A percentile compares a stretch with the other conserved stretches of the same genome.
Conservation (phyloP, 2,797 vertebrate species). For the Darevskia nairensis region DNA sequence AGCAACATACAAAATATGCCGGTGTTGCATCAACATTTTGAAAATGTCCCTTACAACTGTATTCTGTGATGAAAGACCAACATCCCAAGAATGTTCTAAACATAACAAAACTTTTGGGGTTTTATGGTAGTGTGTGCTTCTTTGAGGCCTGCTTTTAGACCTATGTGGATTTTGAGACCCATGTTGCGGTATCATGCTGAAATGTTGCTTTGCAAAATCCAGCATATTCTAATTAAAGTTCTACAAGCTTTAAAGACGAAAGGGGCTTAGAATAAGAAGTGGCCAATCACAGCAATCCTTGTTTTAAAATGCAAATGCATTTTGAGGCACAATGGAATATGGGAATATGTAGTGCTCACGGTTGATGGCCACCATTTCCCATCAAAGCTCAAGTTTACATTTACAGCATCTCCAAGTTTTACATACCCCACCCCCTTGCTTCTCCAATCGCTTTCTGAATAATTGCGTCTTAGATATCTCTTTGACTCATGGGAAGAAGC, state of each 20-base stretch:
- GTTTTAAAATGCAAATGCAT: fast-evolving
- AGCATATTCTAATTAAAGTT: constrained; percentile 14
- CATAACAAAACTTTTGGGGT: neutral
- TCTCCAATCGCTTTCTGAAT: neutral
- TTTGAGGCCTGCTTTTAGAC: constrained; percentile 18
- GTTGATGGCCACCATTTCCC: fast-evolving
- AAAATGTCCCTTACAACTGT: neutral
- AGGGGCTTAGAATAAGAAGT: neutral
- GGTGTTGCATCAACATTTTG: neutral
- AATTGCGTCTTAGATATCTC: neutral
- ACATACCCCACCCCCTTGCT: fast-evolving
- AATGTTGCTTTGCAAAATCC: neutral
- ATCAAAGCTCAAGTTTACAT: neutral
- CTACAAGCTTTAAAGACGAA: too few species aligned
- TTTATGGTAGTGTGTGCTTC: neutral
- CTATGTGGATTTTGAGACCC: neutral
- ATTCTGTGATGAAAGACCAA: neutral
- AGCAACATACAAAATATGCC: constrained; percentile 15
- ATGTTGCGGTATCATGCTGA: fast-evolving
- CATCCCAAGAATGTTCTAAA: neutral
- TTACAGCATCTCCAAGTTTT: neutral
- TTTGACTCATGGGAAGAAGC: neutral
- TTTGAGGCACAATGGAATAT: neutral
- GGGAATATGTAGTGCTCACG: fast-evolving
- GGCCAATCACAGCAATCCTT: neutral